Percentiles rank a stretch among this genome's conserved stretches.
Evolutionary conservation across 1,140 invertebrate genomes (phyloP).

Genomic region (Lethrus apterus): DNA sequence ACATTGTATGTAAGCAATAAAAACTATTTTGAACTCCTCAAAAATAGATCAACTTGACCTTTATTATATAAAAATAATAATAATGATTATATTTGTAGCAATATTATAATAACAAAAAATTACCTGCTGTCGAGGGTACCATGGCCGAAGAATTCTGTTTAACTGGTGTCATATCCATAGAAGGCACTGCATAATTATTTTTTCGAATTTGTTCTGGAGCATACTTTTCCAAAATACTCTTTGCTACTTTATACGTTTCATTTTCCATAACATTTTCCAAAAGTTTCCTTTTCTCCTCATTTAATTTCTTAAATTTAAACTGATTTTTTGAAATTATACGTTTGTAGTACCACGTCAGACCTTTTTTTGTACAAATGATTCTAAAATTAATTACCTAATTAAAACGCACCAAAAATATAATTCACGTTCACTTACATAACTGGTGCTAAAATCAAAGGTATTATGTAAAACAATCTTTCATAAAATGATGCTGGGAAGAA

Average conservation of each 20-base stretch:
- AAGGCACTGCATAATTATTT: slow-evolving; percentile 22
- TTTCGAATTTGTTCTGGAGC: slow-evolving; percentile 57
- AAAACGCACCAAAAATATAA: slow-evolving; percentile 16
- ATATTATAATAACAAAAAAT: too few relatives aligned
- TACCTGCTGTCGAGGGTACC: slow-evolving; percentile 4
- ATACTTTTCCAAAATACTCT: slow-evolving; percentile 85
- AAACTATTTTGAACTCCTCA: too few relatives aligned
- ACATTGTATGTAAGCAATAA: too few relatives aligned
- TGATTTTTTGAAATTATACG: slow-evolving; percentile 75
- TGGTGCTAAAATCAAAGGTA: slow-evolving; percentile 68
- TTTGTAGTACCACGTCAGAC: slow-evolving; percentile 82
- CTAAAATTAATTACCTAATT: slow-evolving; percentile 56
- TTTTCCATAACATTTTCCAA: slow-evolving; percentile 95
- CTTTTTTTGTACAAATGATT: slow-evolving; percentile 67
- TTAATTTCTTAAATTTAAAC: slow-evolving; percentile 60
- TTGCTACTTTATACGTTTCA: slow-evolving; percentile 95
- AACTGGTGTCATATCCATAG: slow-evolving; percentile 33
- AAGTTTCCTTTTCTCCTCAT: slow-evolving; percentile 78
- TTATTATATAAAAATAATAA: too few relatives aligned
- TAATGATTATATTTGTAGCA: too few relatives aligned
- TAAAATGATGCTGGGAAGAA: slow-evolving; percentile 62
- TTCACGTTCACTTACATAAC: slow-evolving; percentile 58
- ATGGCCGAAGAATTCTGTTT: slow-evolving; percentile 30
- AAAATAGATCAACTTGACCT: too few relatives aligned
- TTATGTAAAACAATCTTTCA: slow-evolving; percentile 62